Evolutionary conservation across 2,113 vertebrate species (phyloP), one percentile per base, ranked within the genome.

Genomic region (Gadus macrocephalus): DNA sequence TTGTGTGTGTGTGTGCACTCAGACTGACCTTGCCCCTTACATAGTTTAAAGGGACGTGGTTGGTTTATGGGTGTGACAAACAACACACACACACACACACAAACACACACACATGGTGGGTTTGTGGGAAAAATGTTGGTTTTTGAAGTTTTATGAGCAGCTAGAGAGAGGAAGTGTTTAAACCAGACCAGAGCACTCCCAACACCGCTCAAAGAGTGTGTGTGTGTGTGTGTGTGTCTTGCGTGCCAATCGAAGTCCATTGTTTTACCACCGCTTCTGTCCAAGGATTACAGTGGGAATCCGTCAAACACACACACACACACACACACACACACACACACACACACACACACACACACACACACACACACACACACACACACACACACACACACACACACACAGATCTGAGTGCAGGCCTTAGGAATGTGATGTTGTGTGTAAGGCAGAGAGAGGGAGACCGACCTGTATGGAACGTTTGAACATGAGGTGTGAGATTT

Each of bases 101-200:
- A 38, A 1, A 20, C 20, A 20, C 20, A 19, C 27, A 66, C 63
- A 55, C 16, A 35, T 62, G 14, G 62, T 17, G 58, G 59, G 61
- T 76, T 86, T 82, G 86, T 90, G 81, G 82, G 88, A 90, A 89
- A 84, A 7, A 67, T 79, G 68, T 58, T 70, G 11, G 14, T 81
- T 74, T 86, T 87, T 83, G 83, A 87, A 81, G 81, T 88, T 89
- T 90, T 85, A 87, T 67, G 77, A 88, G 20, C 79, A 77, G 69
- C 72, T 25, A 69, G 85, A 88, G 84, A 78, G 79, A 87, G 86
- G 86, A 89, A 88, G 81, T 75, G 78, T 74, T 53, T 85, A 82
- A 87, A 58, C 79, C 64, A 85, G 65, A 74, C 83, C 82, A 71
- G 83, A 72, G 81, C 77, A 85, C 78, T 87, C 69, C 76, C 65